Evolutionary conservation across 2,888 invertebrate genomes (phyloP).

Genomic region (Pyrocoelia pectoralis): DNA sequence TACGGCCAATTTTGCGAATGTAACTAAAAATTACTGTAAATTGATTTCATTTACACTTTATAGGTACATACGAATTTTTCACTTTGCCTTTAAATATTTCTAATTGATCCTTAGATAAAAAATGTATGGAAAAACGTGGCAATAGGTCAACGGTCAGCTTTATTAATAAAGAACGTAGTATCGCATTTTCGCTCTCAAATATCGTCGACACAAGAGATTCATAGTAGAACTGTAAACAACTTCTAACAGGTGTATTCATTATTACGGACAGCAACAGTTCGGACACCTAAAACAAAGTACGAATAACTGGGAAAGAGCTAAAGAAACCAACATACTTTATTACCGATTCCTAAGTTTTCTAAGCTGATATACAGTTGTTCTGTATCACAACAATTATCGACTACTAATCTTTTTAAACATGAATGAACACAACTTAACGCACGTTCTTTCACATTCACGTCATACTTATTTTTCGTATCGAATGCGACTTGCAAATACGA

Average conservation of each 20-base stretch:
- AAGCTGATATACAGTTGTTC: neutral
- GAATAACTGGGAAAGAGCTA: too few relatives aligned
- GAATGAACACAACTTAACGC: neutral
- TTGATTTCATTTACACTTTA: neutral
- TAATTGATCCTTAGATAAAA: neutral
- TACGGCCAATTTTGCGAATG: conserved; percentile 42
- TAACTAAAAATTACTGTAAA: conserved; percentile 43
- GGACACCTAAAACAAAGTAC: neutral
- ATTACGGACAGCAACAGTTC: neutral
- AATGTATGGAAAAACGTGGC: neutral
- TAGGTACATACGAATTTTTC: neutral
- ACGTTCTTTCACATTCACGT: neutral
- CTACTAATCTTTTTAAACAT: conserved; percentile 1
- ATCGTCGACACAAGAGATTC: neutral
- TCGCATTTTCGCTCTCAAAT: neutral
- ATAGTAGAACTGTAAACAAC: neutral
- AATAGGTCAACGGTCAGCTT: neutral
- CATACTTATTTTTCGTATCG: neutral
- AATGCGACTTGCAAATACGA: conserved; percentile 1
- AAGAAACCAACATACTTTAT: too few relatives aligned
- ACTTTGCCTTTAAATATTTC: neutral
- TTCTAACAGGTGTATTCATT: neutral
- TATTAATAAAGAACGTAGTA: neutral
- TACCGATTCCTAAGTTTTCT: neutral
- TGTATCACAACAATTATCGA: neutral